Evolutionary conservation across 2,113 vertebrate species (phyloP).

Genomic region (Ageneiosus marmoratus): DNA sequence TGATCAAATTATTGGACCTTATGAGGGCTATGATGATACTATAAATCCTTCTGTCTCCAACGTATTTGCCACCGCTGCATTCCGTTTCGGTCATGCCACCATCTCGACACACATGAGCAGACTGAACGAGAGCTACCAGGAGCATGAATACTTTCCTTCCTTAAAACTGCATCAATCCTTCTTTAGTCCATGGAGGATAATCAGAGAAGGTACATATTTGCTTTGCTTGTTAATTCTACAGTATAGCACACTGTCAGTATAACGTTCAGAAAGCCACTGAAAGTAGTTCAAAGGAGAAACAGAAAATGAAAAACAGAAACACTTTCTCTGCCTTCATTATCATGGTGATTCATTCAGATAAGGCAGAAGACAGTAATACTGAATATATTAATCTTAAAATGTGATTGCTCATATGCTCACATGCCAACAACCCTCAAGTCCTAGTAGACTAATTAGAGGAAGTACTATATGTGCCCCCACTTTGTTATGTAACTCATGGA

Average conservation of each 20-base stretch:
- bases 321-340: background rate
- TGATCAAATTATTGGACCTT: constrained; percentile 77
- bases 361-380: constrained; percentile 23
- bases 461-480: background rate
- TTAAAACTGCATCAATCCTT: constrained; percentile 81
- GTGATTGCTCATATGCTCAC: constrained; percentile 13
- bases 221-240: constrained; percentile 6
- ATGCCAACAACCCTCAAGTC: constrained; percentile 35
- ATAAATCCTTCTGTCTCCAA: constrained; percentile 85
- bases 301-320: background rate
- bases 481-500: background rate
- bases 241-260: background rate
- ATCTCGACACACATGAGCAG: constrained; percentile 77
- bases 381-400: constrained; percentile 39
- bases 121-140: constrained; percentile 79
- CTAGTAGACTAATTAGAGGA: constrained; percentile 41
- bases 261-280: background rate
- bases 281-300: constrained; percentile 9
- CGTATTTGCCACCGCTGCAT: constrained; percentile 91
- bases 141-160: constrained; percentile 71
- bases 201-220: constrained; percentile 84
- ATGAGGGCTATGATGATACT: constrained; percentile 79
- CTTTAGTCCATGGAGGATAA: constrained; percentile 91
- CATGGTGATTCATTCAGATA: constrained; percentile 8
- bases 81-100: constrained; percentile 91